Percentiles rank a stretch among this genome's conserved stretches.
Evolutionary conservation across 2,113 vertebrate genomes (phyloP).

Genomic region (Anoura caudifer): DNA sequence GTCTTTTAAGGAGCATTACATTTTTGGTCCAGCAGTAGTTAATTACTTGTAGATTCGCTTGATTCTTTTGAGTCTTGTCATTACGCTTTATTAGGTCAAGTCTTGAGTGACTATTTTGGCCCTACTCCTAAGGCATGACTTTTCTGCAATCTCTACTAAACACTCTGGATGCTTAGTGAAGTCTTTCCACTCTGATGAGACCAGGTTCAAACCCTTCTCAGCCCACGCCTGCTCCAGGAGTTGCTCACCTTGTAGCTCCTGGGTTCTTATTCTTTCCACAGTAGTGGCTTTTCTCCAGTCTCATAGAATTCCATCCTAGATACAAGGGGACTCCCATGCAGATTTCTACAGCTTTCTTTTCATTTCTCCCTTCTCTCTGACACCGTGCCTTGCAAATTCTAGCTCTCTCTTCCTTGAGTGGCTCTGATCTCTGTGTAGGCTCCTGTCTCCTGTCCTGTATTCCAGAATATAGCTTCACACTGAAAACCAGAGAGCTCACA

Average conservation of each 20-base stretch:
- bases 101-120: neutral
- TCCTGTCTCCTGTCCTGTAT: neutral
- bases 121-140: neutral
- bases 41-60: neutral
- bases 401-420: neutral
- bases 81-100: neutral
- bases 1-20: neutral
- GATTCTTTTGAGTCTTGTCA: neutral
- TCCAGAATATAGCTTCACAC: neutral
- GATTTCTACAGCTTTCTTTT: neutral
- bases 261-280: neutral
- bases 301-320: neutral
- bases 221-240: rapidly evolving
- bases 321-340: neutral
- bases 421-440: neutral
- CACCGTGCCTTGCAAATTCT: neutral
- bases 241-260: neutral
- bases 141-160: neutral
- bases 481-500: neutral
- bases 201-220: neutral
- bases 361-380: neutral
- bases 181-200: neutral
- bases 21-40: neutral
- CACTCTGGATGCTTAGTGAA: neutral
- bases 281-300: neutral